A percentile compares a stretch with the other conserved stretches of the same genome.
These are phyloP conservation scores for Gnatocerus cornutus DNA, from an alignment of 2,888 invertebrate species.

Conservation along the genomic window DNA sequence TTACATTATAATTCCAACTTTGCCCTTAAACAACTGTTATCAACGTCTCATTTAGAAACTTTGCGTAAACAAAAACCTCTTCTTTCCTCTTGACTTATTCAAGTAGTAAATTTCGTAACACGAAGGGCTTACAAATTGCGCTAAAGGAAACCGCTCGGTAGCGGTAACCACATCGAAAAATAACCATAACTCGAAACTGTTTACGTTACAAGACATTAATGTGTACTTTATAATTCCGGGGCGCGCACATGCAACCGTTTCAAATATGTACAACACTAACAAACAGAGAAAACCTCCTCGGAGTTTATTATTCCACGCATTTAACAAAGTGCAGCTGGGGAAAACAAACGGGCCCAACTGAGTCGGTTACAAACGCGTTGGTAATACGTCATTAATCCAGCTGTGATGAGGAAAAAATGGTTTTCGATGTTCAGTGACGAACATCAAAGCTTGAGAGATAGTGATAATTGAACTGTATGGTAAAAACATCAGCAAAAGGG, in stretches of 20 bases:
- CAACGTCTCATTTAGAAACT: not conserved
- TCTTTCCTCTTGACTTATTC: constrained; percentile 15
- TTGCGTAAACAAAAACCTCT: constrained; percentile 1
- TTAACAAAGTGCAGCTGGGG: constrained; percentile 57
- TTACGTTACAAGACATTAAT: constrained; percentile 47
- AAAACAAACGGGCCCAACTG: constrained; percentile 51
- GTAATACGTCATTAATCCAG: constrained; percentile 33
- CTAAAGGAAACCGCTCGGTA: constrained; percentile 31
- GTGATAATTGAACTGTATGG: constrained; percentile 35
- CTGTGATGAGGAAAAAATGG: not conserved
- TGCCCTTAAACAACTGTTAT: constrained; percentile 5
- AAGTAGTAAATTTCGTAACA: constrained; percentile 7
- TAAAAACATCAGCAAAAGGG: constrained; percentile 34
- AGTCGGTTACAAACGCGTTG: constrained; percentile 33
- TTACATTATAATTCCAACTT: not conserved
- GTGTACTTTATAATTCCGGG: constrained; percentile 48
- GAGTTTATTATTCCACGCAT: constrained; percentile 57
- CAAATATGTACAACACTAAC: constrained; percentile 56
- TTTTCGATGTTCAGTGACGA: not conserved
- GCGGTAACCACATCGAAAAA: constrained; percentile 38
- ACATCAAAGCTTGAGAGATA: constrained; percentile 12
- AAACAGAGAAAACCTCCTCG: constrained; percentile 57
- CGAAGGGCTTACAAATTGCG: constrained; percentile 11
- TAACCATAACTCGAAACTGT: constrained; percentile 44
- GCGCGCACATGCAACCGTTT: constrained; percentile 53